These are phyloP conservation scores for Pristionchus mayeri DNA, from an alignment of 2,888 invertebrate species.

Conservation along the genomic window DNA sequence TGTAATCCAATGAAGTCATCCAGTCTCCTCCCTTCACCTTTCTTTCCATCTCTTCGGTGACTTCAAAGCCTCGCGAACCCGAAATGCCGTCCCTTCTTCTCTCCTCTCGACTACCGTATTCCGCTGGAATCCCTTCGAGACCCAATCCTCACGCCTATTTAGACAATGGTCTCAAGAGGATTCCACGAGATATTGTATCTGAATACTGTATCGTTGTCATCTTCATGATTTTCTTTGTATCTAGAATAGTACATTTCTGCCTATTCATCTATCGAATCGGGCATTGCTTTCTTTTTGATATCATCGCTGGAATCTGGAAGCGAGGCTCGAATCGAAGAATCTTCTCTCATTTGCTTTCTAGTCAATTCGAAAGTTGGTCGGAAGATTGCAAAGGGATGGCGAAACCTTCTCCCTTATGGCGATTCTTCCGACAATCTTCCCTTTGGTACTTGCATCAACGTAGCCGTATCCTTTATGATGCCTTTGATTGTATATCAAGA, in stretches of 20 bases:
- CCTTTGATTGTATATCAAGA: neutral
- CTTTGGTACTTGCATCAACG: neutral
- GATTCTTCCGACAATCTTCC: slow-evolving; percentile 20
- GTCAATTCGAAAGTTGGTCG: neutral
- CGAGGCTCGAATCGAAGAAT: neutral
- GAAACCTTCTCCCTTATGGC: neutral
- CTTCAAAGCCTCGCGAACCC: slow-evolving; percentile 34
- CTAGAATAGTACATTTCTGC: slow-evolving; percentile 1
- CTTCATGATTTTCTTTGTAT: neutral
- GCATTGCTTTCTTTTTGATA: neutral
- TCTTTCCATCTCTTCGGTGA: slow-evolving; percentile 16
- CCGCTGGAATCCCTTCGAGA: neutral
- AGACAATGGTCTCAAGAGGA: neutral
- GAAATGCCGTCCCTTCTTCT: neutral
- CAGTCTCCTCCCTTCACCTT: neutral
- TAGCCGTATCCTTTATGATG: slow-evolving; percentile 29
- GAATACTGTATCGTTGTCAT: neutral
- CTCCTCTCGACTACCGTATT: slow-evolving; percentile 11
- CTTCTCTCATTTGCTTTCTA: neutral
- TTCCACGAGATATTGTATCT: neutral
- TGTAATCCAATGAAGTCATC: neutral
- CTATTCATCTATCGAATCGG: neutral
- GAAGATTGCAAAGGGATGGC: slow-evolving; percentile 7
- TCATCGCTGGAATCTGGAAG: neutral
- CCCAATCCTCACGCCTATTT: neutral